Evolutionary conservation across 2,797 vertebrate species (phyloP).

Genomic region (Cryptoblepharus egeriae): DNA sequence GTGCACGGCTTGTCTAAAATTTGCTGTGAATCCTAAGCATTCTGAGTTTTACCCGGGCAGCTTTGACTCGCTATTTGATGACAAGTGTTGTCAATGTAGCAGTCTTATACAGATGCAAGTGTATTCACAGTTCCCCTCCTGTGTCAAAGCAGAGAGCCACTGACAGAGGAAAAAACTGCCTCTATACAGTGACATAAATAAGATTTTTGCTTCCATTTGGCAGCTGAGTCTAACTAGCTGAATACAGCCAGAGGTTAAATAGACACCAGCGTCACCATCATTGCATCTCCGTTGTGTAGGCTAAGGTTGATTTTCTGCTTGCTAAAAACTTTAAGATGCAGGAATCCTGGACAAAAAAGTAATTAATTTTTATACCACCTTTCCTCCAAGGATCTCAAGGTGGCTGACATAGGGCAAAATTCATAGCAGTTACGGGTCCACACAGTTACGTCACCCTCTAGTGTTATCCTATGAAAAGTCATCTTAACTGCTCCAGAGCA

Average conservation of each 20-base stretch:
- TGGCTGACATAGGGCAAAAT: too few relatives aligned
- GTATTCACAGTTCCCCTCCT: not conserved
- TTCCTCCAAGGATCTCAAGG: too few relatives aligned
- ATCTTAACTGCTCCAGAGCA: too few relatives aligned
- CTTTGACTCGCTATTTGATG: not conserved
- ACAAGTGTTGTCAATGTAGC: not conserved
- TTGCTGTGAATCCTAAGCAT: slow-evolving; percentile 13
- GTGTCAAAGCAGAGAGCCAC: not conserved
- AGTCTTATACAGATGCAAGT: not conserved
- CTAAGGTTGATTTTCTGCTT: not conserved
- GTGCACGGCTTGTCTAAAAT: not conserved
- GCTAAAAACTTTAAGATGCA: not conserved
- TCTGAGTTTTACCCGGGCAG: not conserved
- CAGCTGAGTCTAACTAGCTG: not conserved
- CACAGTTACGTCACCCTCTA: too few relatives aligned
- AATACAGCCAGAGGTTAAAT: too few relatives aligned
- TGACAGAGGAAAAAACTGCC: not conserved
- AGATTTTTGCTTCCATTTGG: not conserved
- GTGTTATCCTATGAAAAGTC: too few relatives aligned
- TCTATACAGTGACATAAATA: not conserved
- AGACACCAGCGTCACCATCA: not conserved
- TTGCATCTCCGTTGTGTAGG: not conserved
- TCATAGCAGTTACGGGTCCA: too few relatives aligned
- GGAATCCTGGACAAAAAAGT: too few relatives aligned
- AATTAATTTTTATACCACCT: too few relatives aligned